A percentile compares a stretch with the other conserved stretches of the same genome.
These are phyloP conservation scores for Callipepla californica DNA, from an alignment of 2,113 vertebrate species.

Conservation along the genomic window DNA sequence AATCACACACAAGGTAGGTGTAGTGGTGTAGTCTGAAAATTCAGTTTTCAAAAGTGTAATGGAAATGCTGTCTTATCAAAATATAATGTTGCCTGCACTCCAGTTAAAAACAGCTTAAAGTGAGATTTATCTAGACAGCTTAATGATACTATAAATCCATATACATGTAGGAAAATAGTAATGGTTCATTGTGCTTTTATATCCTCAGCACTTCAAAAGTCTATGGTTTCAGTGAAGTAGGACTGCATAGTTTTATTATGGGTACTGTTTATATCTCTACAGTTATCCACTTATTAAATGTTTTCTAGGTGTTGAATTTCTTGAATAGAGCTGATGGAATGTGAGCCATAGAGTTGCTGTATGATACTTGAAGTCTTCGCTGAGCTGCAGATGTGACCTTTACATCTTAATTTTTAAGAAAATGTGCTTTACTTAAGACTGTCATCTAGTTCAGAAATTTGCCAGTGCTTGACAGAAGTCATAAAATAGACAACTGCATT, in stretches of 20 bases:
- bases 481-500: background rate
- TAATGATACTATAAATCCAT: background rate
- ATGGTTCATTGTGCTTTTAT: background rate
- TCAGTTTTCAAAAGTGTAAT: background rate
- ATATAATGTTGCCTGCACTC: background rate
- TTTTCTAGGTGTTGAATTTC: slow-evolving; percentile 12
- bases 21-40: background rate
- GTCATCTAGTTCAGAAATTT: slow-evolving; percentile 8
- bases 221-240: background rate
- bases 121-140: background rate
- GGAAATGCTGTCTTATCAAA: background rate
- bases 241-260: background rate
- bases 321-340: slow-evolving; percentile 12
- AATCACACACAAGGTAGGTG: background rate
- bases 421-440: background rate
- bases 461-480: background rate
- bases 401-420: background rate
- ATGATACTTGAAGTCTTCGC: background rate
- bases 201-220: background rate
- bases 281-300: background rate
- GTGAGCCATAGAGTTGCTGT: background rate
- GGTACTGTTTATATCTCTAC: background rate
- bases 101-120: background rate
- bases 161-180: background rate
- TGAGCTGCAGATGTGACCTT: background rate